Conservation (phyloP, 1,140 invertebrate species). For the Geopemphigus sp. region DNA sequence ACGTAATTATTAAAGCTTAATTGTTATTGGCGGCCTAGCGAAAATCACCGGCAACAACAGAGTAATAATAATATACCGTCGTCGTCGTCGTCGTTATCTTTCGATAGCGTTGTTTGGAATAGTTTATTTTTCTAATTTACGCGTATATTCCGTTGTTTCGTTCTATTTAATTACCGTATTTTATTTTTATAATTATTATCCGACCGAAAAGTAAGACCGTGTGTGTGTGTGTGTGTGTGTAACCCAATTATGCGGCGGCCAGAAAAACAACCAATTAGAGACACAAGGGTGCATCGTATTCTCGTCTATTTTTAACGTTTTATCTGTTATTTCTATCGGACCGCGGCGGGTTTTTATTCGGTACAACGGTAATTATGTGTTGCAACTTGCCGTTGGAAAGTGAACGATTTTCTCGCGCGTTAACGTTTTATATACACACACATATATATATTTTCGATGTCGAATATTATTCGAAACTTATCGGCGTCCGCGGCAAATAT, state of each 20-base stretch:
- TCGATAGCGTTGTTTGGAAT: background rate
- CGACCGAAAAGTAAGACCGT: no score
- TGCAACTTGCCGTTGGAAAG: no score
- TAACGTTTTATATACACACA: no score
- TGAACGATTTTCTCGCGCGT: no score
- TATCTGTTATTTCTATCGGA: background rate
- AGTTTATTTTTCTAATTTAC: background rate
- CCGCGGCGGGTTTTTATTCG: no score
- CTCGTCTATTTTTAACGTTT: constrained; percentile 11
- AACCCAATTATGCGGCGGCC: background rate
- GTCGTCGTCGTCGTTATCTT: background rate
- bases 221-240: background rate
- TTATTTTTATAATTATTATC: background rate
- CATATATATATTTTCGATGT: no score
- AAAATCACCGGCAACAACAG: background rate
- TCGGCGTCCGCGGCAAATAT: background rate
- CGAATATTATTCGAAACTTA: background rate
- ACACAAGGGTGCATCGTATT: background rate
- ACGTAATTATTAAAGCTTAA: no score
- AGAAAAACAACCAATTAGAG: constrained; percentile 16
- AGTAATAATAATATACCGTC: background rate
- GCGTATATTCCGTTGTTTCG: no score
- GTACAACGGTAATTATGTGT: background rate
- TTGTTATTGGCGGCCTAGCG: no score
- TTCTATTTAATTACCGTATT: no score